Conservation (phyloP, 2,797 vertebrate species). For the Prionace glauca region DNA sequence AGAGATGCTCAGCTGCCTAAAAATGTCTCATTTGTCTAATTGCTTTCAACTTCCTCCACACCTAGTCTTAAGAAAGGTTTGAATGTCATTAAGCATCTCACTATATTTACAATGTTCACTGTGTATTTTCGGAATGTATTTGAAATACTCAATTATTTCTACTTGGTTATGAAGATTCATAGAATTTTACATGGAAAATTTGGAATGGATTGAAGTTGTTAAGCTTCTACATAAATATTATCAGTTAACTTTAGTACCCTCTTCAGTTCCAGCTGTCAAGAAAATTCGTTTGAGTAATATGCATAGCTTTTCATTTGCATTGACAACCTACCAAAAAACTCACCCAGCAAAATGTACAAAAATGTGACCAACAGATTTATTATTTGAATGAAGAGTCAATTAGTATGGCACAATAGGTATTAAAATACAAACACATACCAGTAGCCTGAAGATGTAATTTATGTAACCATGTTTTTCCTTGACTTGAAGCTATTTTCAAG, state of each 20-base stretch:
- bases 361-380: not conserved
- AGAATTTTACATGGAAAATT: not conserved
- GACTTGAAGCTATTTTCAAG: conserved; percentile 4
- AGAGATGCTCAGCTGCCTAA: not conserved
- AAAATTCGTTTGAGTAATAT: not conserved
- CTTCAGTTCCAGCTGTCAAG: not conserved
- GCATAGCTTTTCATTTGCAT: not conserved
- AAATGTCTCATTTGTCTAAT: not conserved
- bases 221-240: not conserved
- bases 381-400: not conserved
- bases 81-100: not conserved
- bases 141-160: not conserved
- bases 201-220: not conserved
- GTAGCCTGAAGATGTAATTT: not conserved
- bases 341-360: not conserved
- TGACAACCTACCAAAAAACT: not conserved
- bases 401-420: not conserved
- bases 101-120: no score
- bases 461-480: not conserved
- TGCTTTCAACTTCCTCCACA: not conserved
- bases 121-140: not conserved
- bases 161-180: not conserved
- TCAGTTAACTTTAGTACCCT: not conserved
- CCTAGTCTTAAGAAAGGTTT: not conserved
- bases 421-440: not conserved